A percentile compares a stretch with the other conserved stretches of the same genome.
Evolutionary conservation across 2,113 vertebrate species (phyloP).

Genomic region (Connochaetes taurinus): DNA sequence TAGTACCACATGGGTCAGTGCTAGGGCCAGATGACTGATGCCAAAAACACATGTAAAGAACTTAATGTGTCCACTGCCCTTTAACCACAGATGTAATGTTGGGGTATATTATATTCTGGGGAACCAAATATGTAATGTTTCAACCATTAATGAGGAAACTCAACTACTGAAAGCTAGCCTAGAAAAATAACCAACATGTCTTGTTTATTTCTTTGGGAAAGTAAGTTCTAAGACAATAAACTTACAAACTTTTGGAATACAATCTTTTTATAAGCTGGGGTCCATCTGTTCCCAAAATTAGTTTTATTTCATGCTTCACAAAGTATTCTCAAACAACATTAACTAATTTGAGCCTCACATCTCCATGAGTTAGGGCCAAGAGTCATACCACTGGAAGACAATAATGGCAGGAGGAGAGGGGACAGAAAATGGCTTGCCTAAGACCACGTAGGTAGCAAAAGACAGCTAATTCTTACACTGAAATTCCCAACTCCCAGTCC

Average conservation of each 20-base stretch:
- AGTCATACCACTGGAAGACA: background rate
- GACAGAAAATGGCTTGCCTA: background rate
- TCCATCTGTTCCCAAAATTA: background rate
- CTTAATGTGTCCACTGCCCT: background rate
- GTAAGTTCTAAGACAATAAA: background rate
- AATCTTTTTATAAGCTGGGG: background rate
- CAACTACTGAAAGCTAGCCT: background rate
- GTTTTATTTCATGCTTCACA: background rate
- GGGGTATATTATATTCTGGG: background rate
- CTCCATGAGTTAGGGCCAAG: background rate
- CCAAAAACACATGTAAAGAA: background rate
- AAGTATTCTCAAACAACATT: conserved; percentile 19
- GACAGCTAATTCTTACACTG: background rate
- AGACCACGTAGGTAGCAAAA: background rate
- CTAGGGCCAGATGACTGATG: background rate
- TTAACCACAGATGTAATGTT: background rate
- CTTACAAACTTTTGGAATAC: conserved; percentile 6
- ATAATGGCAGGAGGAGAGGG: background rate
- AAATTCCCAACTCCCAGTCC: background rate
- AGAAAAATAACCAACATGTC: conserved; percentile 8
- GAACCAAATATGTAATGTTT: background rate
- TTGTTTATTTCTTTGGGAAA: background rate
- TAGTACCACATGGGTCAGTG: background rate
- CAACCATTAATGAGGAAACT: background rate
- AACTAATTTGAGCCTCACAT: background rate